Percentiles rank a stretch among this genome's conserved stretches.
These are phyloP conservation scores for Drosophila repletoides DNA, from an alignment of 1,140 invertebrate species.

Conservation along the genomic window DNA sequence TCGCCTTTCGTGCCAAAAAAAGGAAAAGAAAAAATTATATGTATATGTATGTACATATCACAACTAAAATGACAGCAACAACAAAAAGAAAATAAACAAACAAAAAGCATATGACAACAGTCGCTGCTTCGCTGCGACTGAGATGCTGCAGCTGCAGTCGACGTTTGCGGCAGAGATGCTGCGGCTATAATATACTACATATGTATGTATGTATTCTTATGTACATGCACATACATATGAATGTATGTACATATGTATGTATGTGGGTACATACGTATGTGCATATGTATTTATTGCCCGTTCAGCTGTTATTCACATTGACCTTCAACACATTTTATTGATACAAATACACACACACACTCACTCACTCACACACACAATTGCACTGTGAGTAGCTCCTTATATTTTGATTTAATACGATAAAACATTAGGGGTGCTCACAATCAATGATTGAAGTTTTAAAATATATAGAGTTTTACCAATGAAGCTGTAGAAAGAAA, in stretches of 20 bases:
- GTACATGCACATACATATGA: background rate
- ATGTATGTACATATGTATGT: background rate
- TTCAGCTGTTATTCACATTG: conserved; percentile 27
- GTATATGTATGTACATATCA: no score
- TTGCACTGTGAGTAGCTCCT: background rate
- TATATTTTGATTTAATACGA: no score
- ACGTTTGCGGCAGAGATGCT: conserved; percentile 1
- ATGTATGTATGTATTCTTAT: background rate
- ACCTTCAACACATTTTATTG: conserved; percentile 30
- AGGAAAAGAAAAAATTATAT: background rate
- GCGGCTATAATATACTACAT: background rate
- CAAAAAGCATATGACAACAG: conserved; percentile 35
- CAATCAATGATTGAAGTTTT: no score
- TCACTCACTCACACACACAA: background rate
- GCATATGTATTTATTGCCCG: background rate
- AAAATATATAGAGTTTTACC: no score
- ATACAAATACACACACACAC: background rate
- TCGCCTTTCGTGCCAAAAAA: conserved; percentile 43
- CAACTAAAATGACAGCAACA: background rate
- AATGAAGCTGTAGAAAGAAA: no score
- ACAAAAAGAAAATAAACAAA: conserved; percentile 25
- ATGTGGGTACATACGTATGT: background rate
- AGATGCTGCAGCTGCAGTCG: conserved; percentile 19
- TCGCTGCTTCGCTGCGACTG: conserved; percentile 17
- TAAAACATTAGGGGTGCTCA: no score